phyloP scores from a whole-genome alignment of 2,888 invertebrate genomes.

The Dastarcus helophoroides region DNA sequence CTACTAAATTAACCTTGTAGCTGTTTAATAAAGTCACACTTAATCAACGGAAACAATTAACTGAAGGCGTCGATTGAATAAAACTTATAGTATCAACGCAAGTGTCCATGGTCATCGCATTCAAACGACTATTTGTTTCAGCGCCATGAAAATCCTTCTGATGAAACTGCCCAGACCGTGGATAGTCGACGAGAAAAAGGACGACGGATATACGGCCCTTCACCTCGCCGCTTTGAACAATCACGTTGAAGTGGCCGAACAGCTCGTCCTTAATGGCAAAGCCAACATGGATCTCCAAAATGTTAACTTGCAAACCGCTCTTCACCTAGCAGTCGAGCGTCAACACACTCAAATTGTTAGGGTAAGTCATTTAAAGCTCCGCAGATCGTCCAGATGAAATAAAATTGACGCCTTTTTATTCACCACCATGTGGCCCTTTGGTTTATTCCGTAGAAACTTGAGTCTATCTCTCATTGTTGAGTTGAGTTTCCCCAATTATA shows the following conservation, averaged over 20 bases:
- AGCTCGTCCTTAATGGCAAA: conserved; percentile 75
- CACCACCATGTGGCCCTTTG: too few species aligned
- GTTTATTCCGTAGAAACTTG: too few species aligned
- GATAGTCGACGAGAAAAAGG: conserved; percentile 98
- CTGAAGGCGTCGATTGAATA: too few species aligned
- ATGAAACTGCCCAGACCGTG: conserved; percentile 88
- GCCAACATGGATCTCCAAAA: conserved; percentile 94
- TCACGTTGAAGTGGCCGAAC: conserved; percentile 91
- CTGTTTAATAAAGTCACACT: too few species aligned
- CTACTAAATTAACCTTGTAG: too few species aligned
- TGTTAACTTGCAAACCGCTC: conserved; percentile 84
- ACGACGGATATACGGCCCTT: conserved; percentile 94
- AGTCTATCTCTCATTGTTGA: too few species aligned
- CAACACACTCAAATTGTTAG: conserved; percentile 97
- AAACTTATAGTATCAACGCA: too few species aligned
- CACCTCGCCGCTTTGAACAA: conserved; percentile 94
- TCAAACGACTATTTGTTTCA: conserved; percentile 40
- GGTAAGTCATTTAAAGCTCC: conserved; percentile 37
- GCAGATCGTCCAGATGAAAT: too few species aligned
- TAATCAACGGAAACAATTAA: too few species aligned
- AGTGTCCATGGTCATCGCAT: too few species aligned
- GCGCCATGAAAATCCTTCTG: conserved; percentile 92
- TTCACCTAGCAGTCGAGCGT: conserved; percentile 91
- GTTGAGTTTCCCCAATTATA: too few species aligned
- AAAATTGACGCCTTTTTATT: too few species aligned